Conservation (phyloP, 2,113 vertebrate species). For the Natator depressus region DNA sequence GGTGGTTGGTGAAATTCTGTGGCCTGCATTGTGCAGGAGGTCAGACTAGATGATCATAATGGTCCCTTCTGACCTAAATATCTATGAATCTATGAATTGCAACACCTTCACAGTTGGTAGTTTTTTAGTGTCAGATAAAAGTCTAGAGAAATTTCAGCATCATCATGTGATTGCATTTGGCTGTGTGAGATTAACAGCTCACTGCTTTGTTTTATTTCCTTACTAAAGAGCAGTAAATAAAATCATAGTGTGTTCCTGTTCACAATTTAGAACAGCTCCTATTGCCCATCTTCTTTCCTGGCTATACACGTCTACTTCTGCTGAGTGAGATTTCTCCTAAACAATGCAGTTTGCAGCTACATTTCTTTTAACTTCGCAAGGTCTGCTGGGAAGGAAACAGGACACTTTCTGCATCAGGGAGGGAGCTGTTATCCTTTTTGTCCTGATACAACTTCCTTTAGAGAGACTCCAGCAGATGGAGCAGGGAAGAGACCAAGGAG, state of each 20-base stretch:
- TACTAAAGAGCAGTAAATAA: background rate
- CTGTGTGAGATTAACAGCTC: background rate
- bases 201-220: background rate
- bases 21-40: no score
- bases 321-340: background rate
- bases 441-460: background rate
- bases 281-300: background rate
- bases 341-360: background rate
- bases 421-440: background rate
- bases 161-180: background rate
- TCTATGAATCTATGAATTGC: background rate
- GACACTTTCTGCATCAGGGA: background rate
- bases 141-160: background rate
- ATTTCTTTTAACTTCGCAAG: background rate
- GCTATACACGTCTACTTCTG: background rate
- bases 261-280: background rate
- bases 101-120: background rate
- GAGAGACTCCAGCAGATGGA: background rate
- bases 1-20: no score
- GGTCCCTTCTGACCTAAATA: no score
- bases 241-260: background rate
- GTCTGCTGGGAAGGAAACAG: background rate
- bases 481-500: background rate
- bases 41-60: no score
- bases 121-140: background rate